Evolutionary conservation across 2,888 invertebrate genomes (phyloP).

Genomic region (Liodrosophila aerea): DNA sequence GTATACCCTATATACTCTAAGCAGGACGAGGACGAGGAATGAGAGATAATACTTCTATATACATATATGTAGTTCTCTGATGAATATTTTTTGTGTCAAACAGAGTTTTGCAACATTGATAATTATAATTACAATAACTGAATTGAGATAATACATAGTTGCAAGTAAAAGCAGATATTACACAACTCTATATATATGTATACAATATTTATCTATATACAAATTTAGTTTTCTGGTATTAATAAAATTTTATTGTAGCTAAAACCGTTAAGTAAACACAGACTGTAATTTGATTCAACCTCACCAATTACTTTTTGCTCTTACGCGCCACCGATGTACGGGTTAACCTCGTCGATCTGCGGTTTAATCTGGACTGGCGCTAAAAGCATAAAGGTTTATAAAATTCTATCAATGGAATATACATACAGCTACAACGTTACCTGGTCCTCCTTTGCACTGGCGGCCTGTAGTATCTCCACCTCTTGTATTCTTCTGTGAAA

Average conservation of each 20-base stretch:
- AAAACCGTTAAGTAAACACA: slow-evolving; percentile 56
- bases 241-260: slow-evolving; percentile 79
- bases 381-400: not conserved
- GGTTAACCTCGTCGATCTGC: not conserved
- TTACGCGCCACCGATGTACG: too few relatives aligned
- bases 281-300: slow-evolving; percentile 6
- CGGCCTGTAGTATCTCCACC: slow-evolving; percentile 10
- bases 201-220: slow-evolving; percentile 75
- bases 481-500: slow-evolving; percentile 35
- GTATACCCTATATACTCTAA: slow-evolving; percentile 17
- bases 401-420: too few relatives aligned
- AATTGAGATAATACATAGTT: slow-evolving; percentile 5
- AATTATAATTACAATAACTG: not conserved
- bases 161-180: slow-evolving; percentile 22
- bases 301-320: not conserved
- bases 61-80: slow-evolving; percentile 23
- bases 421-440: too few relatives aligned
- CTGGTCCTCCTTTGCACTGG: too few relatives aligned
- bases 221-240: slow-evolving; percentile 73
- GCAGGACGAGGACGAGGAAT: slow-evolving; percentile 35
- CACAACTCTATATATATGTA: slow-evolving; percentile 28
- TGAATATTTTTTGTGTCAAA: slow-evolving; percentile 23
- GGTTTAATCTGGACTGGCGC: not conserved
- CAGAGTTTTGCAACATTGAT: too few relatives aligned
- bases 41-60: slow-evolving; percentile 24